Evolutionary conservation across 2,797 vertebrate species (phyloP), one percentile per base, ranked within the genome.

Genomic region (Alosa sapidissima): DNA sequence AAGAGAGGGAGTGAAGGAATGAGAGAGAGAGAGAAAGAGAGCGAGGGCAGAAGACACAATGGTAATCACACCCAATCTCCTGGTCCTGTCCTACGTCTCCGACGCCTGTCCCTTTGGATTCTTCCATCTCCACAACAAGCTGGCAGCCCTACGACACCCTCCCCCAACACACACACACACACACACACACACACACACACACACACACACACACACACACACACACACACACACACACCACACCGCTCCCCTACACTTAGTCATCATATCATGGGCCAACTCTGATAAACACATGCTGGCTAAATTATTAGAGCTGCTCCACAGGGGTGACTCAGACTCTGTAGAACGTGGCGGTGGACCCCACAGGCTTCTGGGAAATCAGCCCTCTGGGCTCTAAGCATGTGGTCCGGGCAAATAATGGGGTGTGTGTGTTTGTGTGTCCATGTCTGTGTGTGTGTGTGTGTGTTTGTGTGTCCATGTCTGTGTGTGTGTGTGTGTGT

Each of bases 271-370:
- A 92, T 94, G 94, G 92, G 94, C 93, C 93, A 94, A 92, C 93
- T 93, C 91, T 93, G 93, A 94, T 94, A 93, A 95, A 94, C 93
- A 94, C 93, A 94, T 92, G 94, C 92, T 93, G 93, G 90, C 93
- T 92, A 92, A 93, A 94, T 93, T 94, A 94, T 94, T 94, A 94
- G 93, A 91, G 89, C 90, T 91, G 92, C 91, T 93, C 87, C 89
- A 87, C 90, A 89, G 91, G 92, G 83, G 60, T 75, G 49, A 81
- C 49, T 65, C 28, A 28, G 49, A 16, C 1, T 62, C 47, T 28
- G 9, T 11, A 28, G 65, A 68, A 82, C 82, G 86, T 45, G 52
- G 49, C 19, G 47, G 75, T 58, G 24, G 41, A 19, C 65, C 33
- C 65, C 65, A 72, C 1, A 10, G 33, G 28, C 33, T 33, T 33